Conservation (phyloP, 2,113 vertebrate genomes). For the Prolemur simus region DNA sequence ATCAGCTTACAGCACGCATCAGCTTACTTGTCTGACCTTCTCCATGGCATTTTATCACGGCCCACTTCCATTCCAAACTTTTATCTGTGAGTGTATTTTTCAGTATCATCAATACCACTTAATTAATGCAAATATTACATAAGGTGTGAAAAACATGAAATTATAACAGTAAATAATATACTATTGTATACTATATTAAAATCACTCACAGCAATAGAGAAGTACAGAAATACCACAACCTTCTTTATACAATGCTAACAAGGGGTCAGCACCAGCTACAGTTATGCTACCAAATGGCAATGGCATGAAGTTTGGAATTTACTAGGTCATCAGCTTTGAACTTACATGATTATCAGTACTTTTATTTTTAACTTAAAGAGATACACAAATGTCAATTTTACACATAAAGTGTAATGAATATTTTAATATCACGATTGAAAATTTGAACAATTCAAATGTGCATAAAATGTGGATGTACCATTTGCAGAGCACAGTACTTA, state of each 20-base stretch:
- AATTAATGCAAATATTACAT: not conserved
- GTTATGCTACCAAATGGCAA: not conserved
- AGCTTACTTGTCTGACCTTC: not conserved
- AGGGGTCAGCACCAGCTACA: not conserved
- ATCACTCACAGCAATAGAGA: not conserved
- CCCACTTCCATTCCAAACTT: not conserved
- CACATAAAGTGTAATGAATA: not conserved
- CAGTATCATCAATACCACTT: not conserved
- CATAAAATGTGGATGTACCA: not conserved
- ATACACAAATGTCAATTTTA: not conserved
- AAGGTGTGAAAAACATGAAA: not conserved
- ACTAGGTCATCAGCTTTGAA: not conserved
- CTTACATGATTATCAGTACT: not conserved
- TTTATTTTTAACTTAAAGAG: not conserved
- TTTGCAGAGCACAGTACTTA: not conserved
- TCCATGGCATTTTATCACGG: not conserved
- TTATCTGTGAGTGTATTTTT: not conserved
- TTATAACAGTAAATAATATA: not conserved
- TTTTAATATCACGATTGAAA: not conserved
- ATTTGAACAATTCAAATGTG: not conserved
- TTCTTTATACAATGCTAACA: not conserved
- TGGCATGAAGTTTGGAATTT: not conserved
- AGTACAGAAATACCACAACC: not conserved
- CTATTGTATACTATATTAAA: not conserved
- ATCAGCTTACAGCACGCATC: not conserved